Percentiles rank a stretch among this genome's conserved stretches.
Conservation (phyloP, 2,797 vertebrate genomes). For the Menidia menidia region DNA sequence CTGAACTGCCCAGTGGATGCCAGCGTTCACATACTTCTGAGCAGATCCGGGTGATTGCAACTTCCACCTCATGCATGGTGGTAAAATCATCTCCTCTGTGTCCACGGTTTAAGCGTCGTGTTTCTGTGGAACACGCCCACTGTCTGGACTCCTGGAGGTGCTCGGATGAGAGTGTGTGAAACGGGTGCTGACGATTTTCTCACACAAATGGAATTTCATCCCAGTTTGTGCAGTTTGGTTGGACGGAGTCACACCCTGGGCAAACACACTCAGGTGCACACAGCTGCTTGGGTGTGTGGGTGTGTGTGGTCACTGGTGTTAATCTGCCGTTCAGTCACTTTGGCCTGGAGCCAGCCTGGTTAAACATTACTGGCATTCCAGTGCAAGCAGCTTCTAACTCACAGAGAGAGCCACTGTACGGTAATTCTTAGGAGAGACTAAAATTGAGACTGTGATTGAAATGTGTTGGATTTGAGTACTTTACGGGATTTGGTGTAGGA, state of each 20-base stretch:
- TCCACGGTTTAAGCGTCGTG: not conserved
- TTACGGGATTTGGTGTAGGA: not conserved
- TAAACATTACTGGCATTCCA: conserved; percentile 74
- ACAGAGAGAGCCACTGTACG: conserved; percentile 8
- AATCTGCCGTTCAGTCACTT: conserved; percentile 51
- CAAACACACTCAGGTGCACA: not conserved
- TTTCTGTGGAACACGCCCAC: conserved; percentile 1
- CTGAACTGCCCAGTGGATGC: not conserved
- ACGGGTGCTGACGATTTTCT: conserved; percentile 4
- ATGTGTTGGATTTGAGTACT: not conserved
- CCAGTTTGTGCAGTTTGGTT: not conserved
- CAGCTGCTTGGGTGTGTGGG: conserved; percentile 23
- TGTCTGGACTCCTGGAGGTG: not conserved
- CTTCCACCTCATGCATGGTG: not conserved
- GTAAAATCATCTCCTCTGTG: not conserved
- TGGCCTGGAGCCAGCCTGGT: conserved; percentile 64
- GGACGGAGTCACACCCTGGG: conserved; percentile 11
- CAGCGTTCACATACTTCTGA: not conserved
- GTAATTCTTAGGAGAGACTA: not conserved
- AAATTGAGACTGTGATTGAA: conserved; percentile 11
- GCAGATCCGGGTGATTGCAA: not conserved
- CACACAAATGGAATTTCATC: not conserved
- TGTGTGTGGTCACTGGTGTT: conserved; percentile 33
- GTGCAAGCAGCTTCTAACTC: conserved; percentile 16
- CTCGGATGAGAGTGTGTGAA: conserved; percentile 6